Conservation (phyloP, 2,888 invertebrate genomes). For the Xestia rhomboidea region DNA sequence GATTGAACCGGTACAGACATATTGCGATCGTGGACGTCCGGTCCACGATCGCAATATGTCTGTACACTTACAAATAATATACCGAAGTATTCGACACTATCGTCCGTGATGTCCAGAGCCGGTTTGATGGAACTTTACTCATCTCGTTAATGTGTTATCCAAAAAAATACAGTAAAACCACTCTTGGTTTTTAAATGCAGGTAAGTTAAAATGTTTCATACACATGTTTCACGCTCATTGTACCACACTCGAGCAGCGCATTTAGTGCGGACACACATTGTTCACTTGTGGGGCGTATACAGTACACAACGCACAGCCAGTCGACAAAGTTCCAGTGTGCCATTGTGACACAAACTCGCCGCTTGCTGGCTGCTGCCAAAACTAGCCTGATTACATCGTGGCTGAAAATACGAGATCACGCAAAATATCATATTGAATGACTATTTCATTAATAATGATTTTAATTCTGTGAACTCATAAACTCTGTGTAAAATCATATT, state of each 20-base stretch:
- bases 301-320: not conserved
- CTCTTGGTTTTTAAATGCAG: not conserved
- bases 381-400: not conserved
- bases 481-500: not conserved
- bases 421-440: not conserved
- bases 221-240: not conserved
- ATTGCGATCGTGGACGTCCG: no score
- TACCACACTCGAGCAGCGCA: not conserved
- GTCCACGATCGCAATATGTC: no score
- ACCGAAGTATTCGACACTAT: not conserved
- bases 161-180: not conserved
- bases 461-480: not conserved
- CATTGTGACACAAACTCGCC: constrained; percentile 41
- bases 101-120: not conserved
- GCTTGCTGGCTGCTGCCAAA: constrained; percentile 10
- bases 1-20: not conserved
- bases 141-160: not conserved
- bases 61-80: not conserved
- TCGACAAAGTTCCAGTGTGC: constrained; percentile 42
- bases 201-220: not conserved
- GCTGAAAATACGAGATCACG: not conserved
- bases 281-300: not conserved
- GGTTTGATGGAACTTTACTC: not conserved
- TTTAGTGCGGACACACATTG: constrained; percentile 25
- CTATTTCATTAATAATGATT: not conserved